A percentile compares a stretch with the other conserved stretches of the same genome.
Evolutionary conservation across 2,888 invertebrate genomes (phyloP).

Genomic region (Ochropleura plecta): DNA sequence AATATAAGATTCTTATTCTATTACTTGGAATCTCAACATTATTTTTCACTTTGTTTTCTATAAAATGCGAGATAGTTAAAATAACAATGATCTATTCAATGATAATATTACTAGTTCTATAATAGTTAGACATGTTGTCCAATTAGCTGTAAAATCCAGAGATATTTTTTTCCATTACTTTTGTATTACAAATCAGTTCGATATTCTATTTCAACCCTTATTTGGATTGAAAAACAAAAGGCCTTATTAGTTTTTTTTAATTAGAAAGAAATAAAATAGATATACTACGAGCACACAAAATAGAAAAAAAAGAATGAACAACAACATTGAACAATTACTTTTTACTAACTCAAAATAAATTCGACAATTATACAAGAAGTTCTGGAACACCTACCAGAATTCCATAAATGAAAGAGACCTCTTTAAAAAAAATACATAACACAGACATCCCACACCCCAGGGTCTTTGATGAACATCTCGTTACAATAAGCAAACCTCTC

Average conservation of each 20-base stretch:
- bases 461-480: constrained; percentile 57
- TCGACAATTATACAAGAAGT: no score
- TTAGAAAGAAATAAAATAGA: no score
- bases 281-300: no score
- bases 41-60: neutral
- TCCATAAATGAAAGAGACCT: constrained; percentile 29
- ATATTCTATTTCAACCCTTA: no score
- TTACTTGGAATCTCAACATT: neutral
- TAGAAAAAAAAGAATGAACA: no score
- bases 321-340: no score
- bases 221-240: no score
- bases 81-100: no score
- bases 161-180: neutral
- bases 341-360: neutral
- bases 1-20: neutral
- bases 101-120: neutral
- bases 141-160: neutral
- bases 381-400: neutral
- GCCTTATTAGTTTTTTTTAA: no score
- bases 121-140: neutral
- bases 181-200: no score
- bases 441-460: constrained; percentile 37
- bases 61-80: neutral
- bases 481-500: constrained; percentile 59
- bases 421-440: constrained; percentile 22